Conservation (phyloP, 2,888 invertebrate species). For the Byasa hedistus region DNA sequence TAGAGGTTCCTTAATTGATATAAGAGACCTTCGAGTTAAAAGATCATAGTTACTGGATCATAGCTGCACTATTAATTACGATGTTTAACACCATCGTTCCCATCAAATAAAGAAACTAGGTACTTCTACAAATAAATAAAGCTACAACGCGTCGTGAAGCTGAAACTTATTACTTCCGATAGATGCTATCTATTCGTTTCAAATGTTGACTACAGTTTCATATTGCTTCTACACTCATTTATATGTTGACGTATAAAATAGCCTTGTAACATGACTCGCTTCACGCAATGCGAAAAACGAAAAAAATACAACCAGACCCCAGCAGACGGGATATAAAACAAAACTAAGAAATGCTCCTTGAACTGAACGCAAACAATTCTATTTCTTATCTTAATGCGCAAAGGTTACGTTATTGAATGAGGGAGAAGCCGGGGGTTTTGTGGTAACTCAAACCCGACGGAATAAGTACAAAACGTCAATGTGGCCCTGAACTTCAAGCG, state of each 20-base stretch:
- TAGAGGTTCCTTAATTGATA: no score
- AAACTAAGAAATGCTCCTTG: not conserved
- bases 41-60: no score
- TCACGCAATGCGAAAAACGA: not conserved
- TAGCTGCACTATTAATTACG: no score
- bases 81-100: no score
- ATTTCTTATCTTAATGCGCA: not conserved
- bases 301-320: not conserved
- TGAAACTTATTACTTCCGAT: no score
- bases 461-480: constrained; percentile 21
- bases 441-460: not conserved
- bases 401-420: not conserved
- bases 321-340: not conserved
- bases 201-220: not conserved
- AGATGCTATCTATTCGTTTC: no score
- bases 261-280: not conserved
- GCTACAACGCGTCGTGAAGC: no score
- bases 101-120: no score
- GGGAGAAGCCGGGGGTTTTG: not conserved
- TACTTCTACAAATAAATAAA: no score
- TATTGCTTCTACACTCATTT: not conserved
- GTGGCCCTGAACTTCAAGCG: constrained; percentile 25
- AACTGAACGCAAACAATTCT: not conserved
- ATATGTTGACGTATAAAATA: not conserved
- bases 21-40: no score